Percentiles rank a stretch among this genome's conserved stretches.
These are phyloP conservation scores for Bovichtus variegatus DNA, from an alignment of 2,797 vertebrate species.

Conservation along the genomic window DNA sequence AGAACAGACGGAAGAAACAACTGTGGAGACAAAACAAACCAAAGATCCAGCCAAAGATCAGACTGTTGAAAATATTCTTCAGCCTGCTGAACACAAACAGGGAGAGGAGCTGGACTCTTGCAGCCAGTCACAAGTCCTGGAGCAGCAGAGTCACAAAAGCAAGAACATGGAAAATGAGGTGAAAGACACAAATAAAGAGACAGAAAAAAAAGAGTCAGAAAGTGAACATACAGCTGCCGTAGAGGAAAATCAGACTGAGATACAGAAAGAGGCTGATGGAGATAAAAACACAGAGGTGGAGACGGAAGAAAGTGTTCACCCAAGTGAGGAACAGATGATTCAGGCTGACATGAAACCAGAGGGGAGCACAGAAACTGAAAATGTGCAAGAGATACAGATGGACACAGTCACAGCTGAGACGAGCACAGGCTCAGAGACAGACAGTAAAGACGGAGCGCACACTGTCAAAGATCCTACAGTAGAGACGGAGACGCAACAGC, in stretches of 20 bases:
- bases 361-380: slow-evolving; percentile 40
- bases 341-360: slow-evolving; percentile 34
- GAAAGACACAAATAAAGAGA: slow-evolving; percentile 26
- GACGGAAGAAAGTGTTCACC: background rate
- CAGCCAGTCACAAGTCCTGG: slow-evolving; percentile 13
- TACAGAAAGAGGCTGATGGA: background rate
- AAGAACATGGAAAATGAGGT: slow-evolving; percentile 37
- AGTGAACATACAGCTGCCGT: slow-evolving; percentile 8
- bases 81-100: slow-evolving; percentile 7
- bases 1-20: slow-evolving; percentile 30
- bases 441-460: background rate
- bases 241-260: slow-evolving; percentile 31
- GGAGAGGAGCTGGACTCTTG: slow-evolving; percentile 6
- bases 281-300: slow-evolving; percentile 18
- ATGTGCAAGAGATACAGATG: slow-evolving; percentile 18
- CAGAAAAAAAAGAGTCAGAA: slow-evolving; percentile 18
- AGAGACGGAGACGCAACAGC: slow-evolving; percentile 31
- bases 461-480: background rate
- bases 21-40: slow-evolving; percentile 6
- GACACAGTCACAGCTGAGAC: slow-evolving; percentile 29
- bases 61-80: slow-evolving; percentile 25
- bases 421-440: slow-evolving; percentile 25
- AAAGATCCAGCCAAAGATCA: slow-evolving; percentile 6
- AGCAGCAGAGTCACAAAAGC: slow-evolving; percentile 18
- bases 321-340: slow-evolving; percentile 23